These are phyloP conservation scores for Vipera ursinii DNA, from an alignment of 2,797 vertebrate species.

Conservation along the genomic window DNA sequence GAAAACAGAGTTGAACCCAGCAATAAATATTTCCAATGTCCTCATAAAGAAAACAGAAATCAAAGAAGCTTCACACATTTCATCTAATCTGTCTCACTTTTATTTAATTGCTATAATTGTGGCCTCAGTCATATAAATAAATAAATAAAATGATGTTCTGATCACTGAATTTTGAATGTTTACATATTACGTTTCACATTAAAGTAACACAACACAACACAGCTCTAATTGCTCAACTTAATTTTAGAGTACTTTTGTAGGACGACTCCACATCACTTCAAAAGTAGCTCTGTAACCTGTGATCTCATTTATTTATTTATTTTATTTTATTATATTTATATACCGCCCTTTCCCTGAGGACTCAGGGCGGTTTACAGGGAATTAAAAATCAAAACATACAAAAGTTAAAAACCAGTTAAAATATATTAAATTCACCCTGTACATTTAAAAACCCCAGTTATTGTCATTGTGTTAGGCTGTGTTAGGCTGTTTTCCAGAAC, in stretches of 20 bases:
- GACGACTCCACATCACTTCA: not conserved
- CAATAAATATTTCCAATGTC: constrained; percentile 20
- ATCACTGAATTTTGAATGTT: not conserved
- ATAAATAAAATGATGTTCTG: not conserved
- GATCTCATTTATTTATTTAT: no score
- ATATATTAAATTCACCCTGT: no score
- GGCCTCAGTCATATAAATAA: not conserved
- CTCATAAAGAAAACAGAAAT: not conserved
- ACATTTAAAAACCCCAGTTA: no score
- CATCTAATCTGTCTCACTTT: not conserved
- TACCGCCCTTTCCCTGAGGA: no score
- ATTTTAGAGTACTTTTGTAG: not conserved
- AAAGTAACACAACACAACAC: not conserved
- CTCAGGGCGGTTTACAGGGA: no score
- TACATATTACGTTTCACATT: not conserved
- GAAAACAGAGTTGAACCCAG: constrained; percentile 26
- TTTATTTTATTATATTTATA: no score
- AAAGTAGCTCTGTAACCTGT: not conserved
- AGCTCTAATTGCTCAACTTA: not conserved
- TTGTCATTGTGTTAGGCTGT: no score
- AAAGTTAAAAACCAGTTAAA: no score
- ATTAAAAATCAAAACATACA: no score
- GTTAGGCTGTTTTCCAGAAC: not conserved
- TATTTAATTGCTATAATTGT: not conserved
- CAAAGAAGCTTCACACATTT: constrained; percentile 6